These are phyloP conservation scores for Drosophila macrothrix DNA, from an alignment of 2,888 invertebrate genomes.

Conservation along the genomic window DNA sequence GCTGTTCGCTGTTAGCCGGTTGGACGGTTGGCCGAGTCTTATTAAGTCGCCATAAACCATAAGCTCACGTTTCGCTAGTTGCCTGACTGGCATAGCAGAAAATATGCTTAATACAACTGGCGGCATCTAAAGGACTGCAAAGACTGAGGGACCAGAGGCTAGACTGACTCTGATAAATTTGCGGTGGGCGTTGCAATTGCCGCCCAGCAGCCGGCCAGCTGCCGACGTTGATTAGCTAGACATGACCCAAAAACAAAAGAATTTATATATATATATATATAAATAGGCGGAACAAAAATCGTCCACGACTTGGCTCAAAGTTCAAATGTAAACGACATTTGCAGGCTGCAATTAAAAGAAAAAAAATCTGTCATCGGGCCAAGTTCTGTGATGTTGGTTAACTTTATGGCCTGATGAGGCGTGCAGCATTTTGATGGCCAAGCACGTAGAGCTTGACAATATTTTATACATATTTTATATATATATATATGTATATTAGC, in stretches of 20 bases:
- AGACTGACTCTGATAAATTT: slow-evolving; percentile 70
- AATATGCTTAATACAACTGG: slow-evolving; percentile 71
- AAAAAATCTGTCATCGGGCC: slow-evolving; percentile 44
- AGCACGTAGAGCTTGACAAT: slow-evolving; percentile 76
- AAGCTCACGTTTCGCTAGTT: slow-evolving; percentile 72
- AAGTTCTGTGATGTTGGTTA: slow-evolving; percentile 38
- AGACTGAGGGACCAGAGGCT: slow-evolving; percentile 17
- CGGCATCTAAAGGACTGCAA: slow-evolving; percentile 57
- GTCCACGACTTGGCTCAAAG: slow-evolving; percentile 58
- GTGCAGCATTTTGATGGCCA: slow-evolving; percentile 75
- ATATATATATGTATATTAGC: neutral
- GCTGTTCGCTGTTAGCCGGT: slow-evolving; percentile 39
- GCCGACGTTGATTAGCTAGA: slow-evolving; percentile 65
- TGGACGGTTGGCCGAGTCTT: slow-evolving; percentile 56
- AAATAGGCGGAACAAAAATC: slow-evolving; percentile 2
- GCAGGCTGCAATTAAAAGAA: slow-evolving; percentile 68
- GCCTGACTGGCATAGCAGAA: slow-evolving; percentile 42
- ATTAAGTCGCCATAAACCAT: slow-evolving; percentile 79
- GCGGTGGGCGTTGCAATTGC: slow-evolving; percentile 66
- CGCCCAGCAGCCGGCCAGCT: slow-evolving; percentile 39
- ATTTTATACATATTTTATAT: slow-evolving; percentile 14
- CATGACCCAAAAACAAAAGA: slow-evolving; percentile 69
- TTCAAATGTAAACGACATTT: slow-evolving; percentile 78
- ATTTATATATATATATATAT: neutral
- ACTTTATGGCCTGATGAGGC: slow-evolving; percentile 60